Evolutionary conservation across 2,113 vertebrate genomes (phyloP).

Genomic region (Notarius quadriscutis): DNA sequence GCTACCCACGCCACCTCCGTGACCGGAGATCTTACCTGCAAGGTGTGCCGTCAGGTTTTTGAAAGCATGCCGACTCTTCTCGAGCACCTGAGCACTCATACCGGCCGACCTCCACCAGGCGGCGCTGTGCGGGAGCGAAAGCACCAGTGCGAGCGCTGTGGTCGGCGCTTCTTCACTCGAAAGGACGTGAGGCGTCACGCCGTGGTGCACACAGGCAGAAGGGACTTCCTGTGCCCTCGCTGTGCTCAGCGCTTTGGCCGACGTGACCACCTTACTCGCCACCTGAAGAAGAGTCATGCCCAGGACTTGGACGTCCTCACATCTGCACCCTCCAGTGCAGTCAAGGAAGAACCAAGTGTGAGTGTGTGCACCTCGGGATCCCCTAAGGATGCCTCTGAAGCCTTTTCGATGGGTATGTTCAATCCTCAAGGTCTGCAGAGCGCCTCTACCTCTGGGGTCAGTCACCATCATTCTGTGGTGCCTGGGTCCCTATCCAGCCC

Average conservation of each 20-base stretch:
- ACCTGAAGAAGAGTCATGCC: slow-evolving; percentile 96
- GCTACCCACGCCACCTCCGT: slow-evolving; percentile 73
- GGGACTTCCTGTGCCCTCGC: slow-evolving; percentile 94
- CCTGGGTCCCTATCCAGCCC: slow-evolving; percentile 79
- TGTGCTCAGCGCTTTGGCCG: slow-evolving; percentile 93
- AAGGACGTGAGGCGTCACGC: slow-evolving; percentile 93
- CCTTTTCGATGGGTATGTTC: slow-evolving; percentile 82
- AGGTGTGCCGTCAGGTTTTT: slow-evolving; percentile 82
- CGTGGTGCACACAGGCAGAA: slow-evolving; percentile 93
- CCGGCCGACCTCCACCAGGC: slow-evolving; percentile 75
- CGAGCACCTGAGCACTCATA: slow-evolving; percentile 89
- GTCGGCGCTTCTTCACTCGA: slow-evolving; percentile 93
- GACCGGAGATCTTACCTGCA: slow-evolving; percentile 82
- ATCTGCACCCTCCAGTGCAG: slow-evolving; percentile 70
- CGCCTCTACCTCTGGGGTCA: slow-evolving; percentile 80
- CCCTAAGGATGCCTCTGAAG: slow-evolving; percentile 76
- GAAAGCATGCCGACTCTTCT: slow-evolving; percentile 86
- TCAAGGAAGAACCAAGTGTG: slow-evolving; percentile 87
- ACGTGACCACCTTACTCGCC: slow-evolving; percentile 92
- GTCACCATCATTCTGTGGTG: slow-evolving; percentile 80
- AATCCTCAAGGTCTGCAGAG: slow-evolving; percentile 79
- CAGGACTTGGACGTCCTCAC: slow-evolving; percentile 82
- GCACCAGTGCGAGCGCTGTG: slow-evolving; percentile 92
- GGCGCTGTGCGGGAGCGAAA: slow-evolving; percentile 85
- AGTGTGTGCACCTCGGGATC: slow-evolving; percentile 75